Evolutionary conservation across 2,113 vertebrate species (phyloP).

Genomic region (Pimephales promelas): DNA sequence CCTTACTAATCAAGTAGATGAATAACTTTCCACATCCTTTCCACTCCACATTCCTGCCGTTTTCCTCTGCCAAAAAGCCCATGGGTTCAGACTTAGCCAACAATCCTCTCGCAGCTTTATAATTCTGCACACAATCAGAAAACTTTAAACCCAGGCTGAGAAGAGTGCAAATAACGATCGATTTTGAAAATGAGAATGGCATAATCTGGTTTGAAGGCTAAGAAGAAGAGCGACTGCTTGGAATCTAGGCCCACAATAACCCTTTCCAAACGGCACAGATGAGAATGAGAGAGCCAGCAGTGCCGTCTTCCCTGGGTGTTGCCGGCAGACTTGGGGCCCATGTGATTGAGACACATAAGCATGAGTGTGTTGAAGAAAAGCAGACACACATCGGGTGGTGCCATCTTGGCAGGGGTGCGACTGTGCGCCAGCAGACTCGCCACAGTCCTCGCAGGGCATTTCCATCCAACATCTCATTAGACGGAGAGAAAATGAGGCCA

Average conservation of each 20-base stretch:
- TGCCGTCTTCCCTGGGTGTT: background rate
- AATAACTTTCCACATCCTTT: constrained; percentile 46
- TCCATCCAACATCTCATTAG: background rate
- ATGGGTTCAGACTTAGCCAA: background rate
- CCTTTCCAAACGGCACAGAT: background rate
- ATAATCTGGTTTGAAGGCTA: constrained; percentile 1
- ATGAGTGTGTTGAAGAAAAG: constrained; percentile 14
- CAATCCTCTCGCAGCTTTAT: background rate
- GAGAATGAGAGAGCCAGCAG: background rate
- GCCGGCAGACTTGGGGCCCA: background rate
- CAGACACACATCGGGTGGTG: background rate
- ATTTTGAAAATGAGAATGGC: background rate
- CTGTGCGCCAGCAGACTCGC: background rate
- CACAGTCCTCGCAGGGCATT: background rate
- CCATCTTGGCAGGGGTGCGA: constrained; percentile 8
- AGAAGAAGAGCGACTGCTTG: background rate
- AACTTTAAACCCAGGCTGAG: background rate
- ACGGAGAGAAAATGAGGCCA: background rate
- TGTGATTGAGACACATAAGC: background rate
- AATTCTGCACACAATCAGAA: constrained; percentile 14
- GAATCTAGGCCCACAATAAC: background rate
- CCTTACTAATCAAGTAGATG: constrained; percentile 42
- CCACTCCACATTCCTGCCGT: constrained; percentile 13
- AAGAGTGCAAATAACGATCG: background rate
- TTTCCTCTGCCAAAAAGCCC: constrained; percentile 29